Conservation (phyloP, 2,797 vertebrate species). For the Protonibea diacanthus region DNA sequence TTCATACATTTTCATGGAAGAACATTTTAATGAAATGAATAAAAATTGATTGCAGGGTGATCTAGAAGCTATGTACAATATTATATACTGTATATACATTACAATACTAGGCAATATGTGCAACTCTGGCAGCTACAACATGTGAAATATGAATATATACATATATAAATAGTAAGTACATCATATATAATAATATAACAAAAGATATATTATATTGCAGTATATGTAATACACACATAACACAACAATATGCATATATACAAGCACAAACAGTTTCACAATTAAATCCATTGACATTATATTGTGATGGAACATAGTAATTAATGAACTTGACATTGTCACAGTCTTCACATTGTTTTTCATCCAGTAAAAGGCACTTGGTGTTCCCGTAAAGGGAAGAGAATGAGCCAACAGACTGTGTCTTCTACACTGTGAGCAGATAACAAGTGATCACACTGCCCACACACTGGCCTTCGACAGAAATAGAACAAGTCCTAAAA, state of each 20-base stretch:
- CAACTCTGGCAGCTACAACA: background rate
- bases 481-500: conserved; percentile 34
- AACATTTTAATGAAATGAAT: background rate
- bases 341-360: background rate
- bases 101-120: background rate
- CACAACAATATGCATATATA: background rate
- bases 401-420: conserved; percentile 13
- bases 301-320: background rate
- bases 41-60: background rate
- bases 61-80: background rate
- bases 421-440: conserved; percentile 26
- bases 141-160: background rate
- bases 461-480: conserved; percentile 30
- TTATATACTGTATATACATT: background rate
- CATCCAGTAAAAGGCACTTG: conserved; percentile 10
- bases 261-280: background rate
- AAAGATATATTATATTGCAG: background rate
- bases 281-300: background rate
- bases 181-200: background rate
- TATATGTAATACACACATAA: background rate
- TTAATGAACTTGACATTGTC: background rate
- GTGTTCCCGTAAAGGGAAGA: conserved; percentile 14
- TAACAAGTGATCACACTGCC: conserved; percentile 28
- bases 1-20: background rate
- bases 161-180: background rate